These are phyloP conservation scores for Anguilla obscura DNA, from an alignment of 2,797 vertebrate species.

Conservation along the genomic window DNA sequence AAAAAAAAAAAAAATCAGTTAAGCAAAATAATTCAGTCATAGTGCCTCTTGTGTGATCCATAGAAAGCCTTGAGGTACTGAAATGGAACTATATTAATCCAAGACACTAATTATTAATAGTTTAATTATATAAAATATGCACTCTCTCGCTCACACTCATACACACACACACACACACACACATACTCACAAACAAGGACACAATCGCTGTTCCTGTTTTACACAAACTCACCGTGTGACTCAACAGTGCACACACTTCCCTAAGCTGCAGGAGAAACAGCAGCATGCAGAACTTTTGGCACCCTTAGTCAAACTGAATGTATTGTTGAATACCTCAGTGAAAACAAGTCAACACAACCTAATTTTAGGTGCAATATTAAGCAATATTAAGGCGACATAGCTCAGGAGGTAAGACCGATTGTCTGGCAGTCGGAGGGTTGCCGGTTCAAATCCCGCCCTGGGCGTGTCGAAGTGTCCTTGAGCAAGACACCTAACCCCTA, in stretches of 20 bases:
- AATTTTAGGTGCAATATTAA: background rate
- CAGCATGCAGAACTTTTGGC: background rate
- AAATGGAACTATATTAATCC: background rate
- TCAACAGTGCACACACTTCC: constrained; percentile 59
- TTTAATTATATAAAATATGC: background rate
- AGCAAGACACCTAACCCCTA: too few species aligned
- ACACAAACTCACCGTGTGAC: constrained; percentile 45
- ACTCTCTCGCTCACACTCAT: background rate
- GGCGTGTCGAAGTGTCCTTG: too few species aligned
- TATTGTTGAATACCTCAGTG: background rate
- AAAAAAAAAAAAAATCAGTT: too few species aligned
- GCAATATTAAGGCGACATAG: too few species aligned
- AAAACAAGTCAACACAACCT: background rate
- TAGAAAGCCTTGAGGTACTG: too few species aligned
- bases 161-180: constrained; percentile 23
- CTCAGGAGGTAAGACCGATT: too few species aligned
- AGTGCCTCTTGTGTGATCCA: too few species aligned
- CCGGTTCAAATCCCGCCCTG: too few species aligned
- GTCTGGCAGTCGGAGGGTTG: too few species aligned
- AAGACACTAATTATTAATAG: background rate
- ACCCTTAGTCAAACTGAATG: background rate
- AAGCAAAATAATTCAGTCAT: background rate
- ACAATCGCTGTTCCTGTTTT: constrained; percentile 62
- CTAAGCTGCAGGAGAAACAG: constrained; percentile 35
- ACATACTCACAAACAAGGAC: background rate